A percentile compares a stretch with the other conserved stretches of the same genome.
Evolutionary conservation across 2,113 vertebrate species (phyloP).

Genomic region (Athene noctua): DNA sequence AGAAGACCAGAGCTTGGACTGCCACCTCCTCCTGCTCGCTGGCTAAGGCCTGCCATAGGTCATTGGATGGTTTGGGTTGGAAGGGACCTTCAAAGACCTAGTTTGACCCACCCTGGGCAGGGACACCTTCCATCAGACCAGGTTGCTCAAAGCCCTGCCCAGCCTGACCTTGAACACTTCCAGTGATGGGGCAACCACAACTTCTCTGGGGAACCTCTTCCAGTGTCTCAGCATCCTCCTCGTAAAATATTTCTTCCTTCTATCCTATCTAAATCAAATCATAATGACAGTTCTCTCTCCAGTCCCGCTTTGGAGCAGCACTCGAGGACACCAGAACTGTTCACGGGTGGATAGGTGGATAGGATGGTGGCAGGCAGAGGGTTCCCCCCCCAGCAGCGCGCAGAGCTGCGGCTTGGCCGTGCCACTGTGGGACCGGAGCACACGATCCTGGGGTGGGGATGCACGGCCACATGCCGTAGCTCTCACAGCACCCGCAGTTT

Average conservation of each 20-base stretch:
- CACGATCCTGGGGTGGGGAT: accelerated
- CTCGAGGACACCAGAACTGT: background rate
- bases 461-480: accelerated
- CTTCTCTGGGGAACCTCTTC: background rate
- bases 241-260: background rate
- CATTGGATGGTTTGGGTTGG: background rate
- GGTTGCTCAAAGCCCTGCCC: background rate
- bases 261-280: background rate
- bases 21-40: background rate
- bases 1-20: background rate
- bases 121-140: background rate
- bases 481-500: background rate
- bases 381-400: background rate
- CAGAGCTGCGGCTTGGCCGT: background rate
- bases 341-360: accelerated
- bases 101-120: background rate
- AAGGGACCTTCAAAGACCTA: background rate
- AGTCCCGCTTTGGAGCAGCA: accelerated
- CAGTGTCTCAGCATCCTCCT: background rate
- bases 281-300: background rate
- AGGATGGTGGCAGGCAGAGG: background rate
- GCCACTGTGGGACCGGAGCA: accelerated
- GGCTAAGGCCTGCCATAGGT: background rate
- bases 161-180: background rate
- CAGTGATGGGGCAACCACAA: background rate